Conservation (phyloP, 2,888 invertebrate species). For the Oscheius sp. region DNA sequence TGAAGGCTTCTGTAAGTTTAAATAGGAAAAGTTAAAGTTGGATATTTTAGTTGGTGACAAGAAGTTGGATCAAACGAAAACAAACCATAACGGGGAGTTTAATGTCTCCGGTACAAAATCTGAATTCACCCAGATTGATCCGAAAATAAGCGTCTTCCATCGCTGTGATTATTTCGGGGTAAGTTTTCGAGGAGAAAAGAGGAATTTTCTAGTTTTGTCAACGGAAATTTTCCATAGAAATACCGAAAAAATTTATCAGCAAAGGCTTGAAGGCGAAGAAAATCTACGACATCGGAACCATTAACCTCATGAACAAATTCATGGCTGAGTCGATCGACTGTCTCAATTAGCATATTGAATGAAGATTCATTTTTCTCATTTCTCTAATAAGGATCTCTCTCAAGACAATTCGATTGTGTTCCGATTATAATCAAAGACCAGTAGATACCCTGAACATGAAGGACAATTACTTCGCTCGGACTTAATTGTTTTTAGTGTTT, state of each 20-base stretch:
- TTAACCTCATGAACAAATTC: constrained; percentile 61
- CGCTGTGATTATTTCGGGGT: constrained; percentile 20
- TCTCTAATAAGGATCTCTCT: neutral
- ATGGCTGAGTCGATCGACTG: constrained; percentile 62
- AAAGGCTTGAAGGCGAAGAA: constrained; percentile 33
- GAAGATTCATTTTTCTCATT: neutral
- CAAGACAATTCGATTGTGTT: no score
- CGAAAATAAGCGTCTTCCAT: constrained; percentile 39
- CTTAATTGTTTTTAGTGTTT: no score
- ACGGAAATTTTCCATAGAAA: constrained; percentile 48
- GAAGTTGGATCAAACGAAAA: neutral
- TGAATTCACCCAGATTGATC: constrained; percentile 44
- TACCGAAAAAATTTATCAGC: constrained; percentile 52
- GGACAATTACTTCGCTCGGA: no score
- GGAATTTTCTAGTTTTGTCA: constrained; percentile 37
- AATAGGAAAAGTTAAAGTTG: neutral
- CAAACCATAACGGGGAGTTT: constrained; percentile 24
- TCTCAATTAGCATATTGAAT: constrained; percentile 60
- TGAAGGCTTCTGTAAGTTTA: constrained; percentile 9
- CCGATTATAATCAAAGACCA: no score
- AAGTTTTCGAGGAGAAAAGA: neutral
- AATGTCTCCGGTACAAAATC: neutral
- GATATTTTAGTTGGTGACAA: constrained; percentile 18
- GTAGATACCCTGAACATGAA: no score
- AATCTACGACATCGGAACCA: constrained; percentile 51